A percentile compares a stretch with the other conserved stretches of the same genome.
phyloP scores from a whole-genome alignment of 2,113 vertebrate species.

The Chelonoidis abingdonii region DNA sequence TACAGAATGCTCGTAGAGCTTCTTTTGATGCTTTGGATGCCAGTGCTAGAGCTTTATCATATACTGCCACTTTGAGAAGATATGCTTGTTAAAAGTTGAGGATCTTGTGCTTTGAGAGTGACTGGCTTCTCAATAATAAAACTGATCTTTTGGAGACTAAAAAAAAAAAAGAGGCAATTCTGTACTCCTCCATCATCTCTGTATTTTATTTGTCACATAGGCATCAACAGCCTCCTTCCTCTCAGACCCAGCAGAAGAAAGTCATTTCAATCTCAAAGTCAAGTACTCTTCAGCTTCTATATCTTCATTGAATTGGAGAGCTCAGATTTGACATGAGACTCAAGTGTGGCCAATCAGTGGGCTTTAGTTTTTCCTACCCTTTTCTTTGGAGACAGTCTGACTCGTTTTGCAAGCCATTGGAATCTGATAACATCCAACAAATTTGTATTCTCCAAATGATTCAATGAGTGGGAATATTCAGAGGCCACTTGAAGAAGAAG shows the following conservation, averaged over 20 bases:
- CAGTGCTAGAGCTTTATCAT: background rate
- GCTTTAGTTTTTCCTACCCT: background rate
- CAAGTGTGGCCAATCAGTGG: background rate
- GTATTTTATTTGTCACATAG: background rate
- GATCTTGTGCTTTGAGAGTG: background rate
- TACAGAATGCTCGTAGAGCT: background rate
- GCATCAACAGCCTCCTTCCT: background rate
- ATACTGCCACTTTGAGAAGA: background rate
- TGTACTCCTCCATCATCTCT: background rate
- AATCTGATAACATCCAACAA: no score
- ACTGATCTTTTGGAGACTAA: background rate
- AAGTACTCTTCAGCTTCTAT: background rate
- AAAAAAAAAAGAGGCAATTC: background rate
- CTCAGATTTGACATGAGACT: background rate
- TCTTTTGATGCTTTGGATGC: background rate
- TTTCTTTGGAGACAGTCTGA: background rate
- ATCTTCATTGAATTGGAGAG: background rate
- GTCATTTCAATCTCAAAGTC: background rate
- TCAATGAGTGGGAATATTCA: background rate
- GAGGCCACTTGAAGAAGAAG: no score
- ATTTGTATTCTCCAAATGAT: background rate
- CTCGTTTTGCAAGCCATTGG: no score
- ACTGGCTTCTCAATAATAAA: background rate
- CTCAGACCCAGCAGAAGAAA: background rate
- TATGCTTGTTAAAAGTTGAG: background rate